Evolutionary conservation across 2,888 invertebrate species (phyloP), one percentile per base, ranked within the genome.

Genomic region (Adelognathus sp.): DNA sequence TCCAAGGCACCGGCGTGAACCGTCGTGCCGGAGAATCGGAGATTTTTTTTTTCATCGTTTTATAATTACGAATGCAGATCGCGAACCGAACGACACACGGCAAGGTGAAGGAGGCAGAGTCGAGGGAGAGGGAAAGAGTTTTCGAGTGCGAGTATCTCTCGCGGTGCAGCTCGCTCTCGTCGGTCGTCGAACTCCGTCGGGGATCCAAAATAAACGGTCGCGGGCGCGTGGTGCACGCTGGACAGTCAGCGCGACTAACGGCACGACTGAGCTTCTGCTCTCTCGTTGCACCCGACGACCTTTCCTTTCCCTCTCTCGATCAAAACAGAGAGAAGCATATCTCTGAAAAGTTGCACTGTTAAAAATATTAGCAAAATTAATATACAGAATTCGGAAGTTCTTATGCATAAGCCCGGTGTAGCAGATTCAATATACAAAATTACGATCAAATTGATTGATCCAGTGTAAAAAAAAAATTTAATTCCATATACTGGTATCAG

Each of bases 171-270:
- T 69, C 39, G 64, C 69, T 74, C 60, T 76, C 78, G 81, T 80
- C 85, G 86, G 86, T 86, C 86, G 80, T 86, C 86, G 86, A 86
- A 86, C 86, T 79, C n/a, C 86, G 76, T 81, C 82, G 71, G 69
- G 82, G 84, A 86, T 86, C 83, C 86, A 86, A 86, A 86, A 86
- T 86, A 86, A 86, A 86, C 86, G 84, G 81, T 79, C 82, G 76
- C 56, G 66, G 54, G 63, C 52, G 72, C 70, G 64, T 74, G 63
- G 74, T 70, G 64, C 74, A 70, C 63, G 31, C 50, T 67, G 39
- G 50, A 56, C 50, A 70, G 63, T 60, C 64, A 61, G 63, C 56
- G 77, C 77, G 69, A 73, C 72, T 73, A n/a, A 69, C 54, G 54
- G 74, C 70, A 63, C 71, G 60, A 46, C 36, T 31, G 9, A 64